A percentile compares a stretch with the other conserved stretches of the same genome.
Conservation (phyloP, 2,113 vertebrate genomes). For the Octodon degus region DNA sequence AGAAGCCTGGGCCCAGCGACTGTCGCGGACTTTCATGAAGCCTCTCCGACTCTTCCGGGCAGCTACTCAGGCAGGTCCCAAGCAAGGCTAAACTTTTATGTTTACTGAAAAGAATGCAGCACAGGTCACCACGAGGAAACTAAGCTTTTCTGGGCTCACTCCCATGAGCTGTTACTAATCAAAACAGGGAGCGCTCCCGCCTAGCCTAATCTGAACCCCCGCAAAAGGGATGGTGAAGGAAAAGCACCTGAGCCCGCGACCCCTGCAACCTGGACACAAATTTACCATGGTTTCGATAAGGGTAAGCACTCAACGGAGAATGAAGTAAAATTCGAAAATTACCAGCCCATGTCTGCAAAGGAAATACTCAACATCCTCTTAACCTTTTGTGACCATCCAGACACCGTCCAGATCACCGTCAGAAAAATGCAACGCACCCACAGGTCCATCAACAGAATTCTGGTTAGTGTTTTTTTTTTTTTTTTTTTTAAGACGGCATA, state of each 20-base stretch:
- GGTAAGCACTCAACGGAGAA: background rate
- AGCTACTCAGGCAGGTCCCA: background rate
- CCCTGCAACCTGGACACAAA: background rate
- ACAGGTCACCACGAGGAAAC: background rate
- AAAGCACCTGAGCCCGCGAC: background rate
- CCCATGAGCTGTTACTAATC: background rate
- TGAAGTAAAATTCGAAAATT: background rate
- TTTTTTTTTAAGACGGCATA: no score
- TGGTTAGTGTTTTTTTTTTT: constrained; percentile 17
- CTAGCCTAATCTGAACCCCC: background rate
- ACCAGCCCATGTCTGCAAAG: background rate
- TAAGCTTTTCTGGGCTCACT: background rate
- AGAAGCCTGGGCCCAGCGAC: background rate
- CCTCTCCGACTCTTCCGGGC: background rate
- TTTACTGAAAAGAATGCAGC: constrained; percentile 14
- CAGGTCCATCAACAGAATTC: background rate
- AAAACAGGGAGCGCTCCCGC: background rate
- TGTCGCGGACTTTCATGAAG: background rate
- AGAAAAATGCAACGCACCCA: constrained; percentile 4
- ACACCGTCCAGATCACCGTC: background rate
- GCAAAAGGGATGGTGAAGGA: background rate
- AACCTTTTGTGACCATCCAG: background rate
- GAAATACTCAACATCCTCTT: background rate
- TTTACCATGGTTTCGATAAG: background rate
- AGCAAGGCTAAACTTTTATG: background rate